Conservation (phyloP, 2,888 invertebrate species). For the Cosmorhoe ocellata region DNA sequence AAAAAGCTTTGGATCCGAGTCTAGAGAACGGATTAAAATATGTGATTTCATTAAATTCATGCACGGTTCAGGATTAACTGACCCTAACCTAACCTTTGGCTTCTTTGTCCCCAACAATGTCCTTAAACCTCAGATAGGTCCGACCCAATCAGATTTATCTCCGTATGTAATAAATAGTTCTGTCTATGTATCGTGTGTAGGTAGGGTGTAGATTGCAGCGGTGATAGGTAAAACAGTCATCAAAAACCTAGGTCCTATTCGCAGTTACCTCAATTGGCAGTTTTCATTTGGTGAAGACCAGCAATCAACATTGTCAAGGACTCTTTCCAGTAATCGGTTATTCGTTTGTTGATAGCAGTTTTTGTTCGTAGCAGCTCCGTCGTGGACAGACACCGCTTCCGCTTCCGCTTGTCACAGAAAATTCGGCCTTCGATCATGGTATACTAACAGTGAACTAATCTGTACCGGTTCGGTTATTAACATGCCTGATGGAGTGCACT, state of each 20-base stretch:
- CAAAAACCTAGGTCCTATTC: background rate
- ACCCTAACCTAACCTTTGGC: background rate
- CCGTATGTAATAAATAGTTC: background rate
- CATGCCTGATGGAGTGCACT: slow-evolving; percentile 42
- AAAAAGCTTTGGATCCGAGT: no score
- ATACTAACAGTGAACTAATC: slow-evolving; percentile 8
- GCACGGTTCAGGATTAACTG: background rate
- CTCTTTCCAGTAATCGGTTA: no score
- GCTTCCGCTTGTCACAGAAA: background rate
- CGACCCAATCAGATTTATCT: background rate
- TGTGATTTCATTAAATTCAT: no score
- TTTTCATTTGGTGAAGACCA: slow-evolving; percentile 25
- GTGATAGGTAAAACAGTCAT: background rate
- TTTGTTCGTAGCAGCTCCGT: no score
- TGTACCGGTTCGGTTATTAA: slow-evolving; percentile 34
- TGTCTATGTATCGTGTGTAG: background rate
- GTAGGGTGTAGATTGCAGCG: no score
- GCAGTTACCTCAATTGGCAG: slow-evolving; percentile 22
- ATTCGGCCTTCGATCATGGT: background rate
- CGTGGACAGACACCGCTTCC: background rate
- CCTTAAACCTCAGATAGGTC: background rate
- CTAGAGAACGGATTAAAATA: no score
- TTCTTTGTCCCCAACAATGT: background rate
- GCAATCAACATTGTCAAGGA: no score
- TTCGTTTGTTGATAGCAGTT: background rate